These are phyloP conservation scores for Rhinoptilus africanus DNA, from an alignment of 2,113 vertebrate genomes.

Conservation along the genomic window DNA sequence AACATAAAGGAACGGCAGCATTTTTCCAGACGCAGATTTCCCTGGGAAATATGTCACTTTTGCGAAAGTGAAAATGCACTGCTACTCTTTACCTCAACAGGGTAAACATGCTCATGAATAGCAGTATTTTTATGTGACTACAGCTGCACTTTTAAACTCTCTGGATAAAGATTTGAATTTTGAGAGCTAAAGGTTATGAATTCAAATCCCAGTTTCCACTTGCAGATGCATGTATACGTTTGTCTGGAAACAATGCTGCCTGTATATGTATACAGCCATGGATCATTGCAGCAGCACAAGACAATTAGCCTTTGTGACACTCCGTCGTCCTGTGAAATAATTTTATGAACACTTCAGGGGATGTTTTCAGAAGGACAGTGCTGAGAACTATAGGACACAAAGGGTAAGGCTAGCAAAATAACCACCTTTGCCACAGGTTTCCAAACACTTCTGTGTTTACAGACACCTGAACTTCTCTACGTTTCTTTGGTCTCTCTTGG, in stretches of 20 bases:
- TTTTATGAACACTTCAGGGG: constrained; percentile 35
- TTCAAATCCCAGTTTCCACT: constrained; percentile 16
- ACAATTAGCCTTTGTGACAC: constrained; percentile 63
- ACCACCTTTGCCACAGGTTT: constrained; percentile 8
- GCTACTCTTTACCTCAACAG: background rate
- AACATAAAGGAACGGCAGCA: fast-evolving
- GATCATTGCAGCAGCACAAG: constrained; percentile 33
- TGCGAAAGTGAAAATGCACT: background rate
- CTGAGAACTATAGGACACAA: background rate
- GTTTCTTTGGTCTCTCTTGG: background rate
- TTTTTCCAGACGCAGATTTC: constrained; percentile 9
- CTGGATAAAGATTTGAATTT: background rate
- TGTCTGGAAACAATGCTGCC: constrained; percentile 15
- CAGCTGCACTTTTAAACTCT: constrained; percentile 13
- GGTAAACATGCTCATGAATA: background rate
- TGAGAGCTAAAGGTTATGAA: constrained; percentile 3
- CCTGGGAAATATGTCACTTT: background rate
- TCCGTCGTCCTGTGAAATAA: background rate
- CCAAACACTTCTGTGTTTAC: background rate
- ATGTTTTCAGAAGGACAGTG: background rate
- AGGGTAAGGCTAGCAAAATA: constrained; percentile 10
- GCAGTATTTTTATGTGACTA: background rate
- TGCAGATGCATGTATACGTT: background rate
- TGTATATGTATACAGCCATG: background rate
- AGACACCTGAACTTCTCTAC: background rate